Base-by-base conservation (phyloP, 2,113 vertebrate species). In the Rhizomys pruinosus region DNA sequence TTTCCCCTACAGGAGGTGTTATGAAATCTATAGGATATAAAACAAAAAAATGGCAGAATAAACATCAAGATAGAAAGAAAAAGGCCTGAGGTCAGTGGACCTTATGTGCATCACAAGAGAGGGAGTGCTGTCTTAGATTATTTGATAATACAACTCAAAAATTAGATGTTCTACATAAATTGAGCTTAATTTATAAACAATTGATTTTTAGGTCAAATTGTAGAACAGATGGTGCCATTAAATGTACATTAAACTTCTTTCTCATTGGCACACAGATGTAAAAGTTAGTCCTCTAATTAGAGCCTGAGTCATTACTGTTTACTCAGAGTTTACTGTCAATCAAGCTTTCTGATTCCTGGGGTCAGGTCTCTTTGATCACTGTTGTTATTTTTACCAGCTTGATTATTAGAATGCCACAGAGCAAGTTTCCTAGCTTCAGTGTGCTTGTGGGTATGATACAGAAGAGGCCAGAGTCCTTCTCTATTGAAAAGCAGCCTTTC, bases 181-280 rank as follows among this genome's bases (percentile, higher is more conserved):
- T 1, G 0, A 92, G 39, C 63, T 89, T 97, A 94, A 97, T 88
- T 95, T 95, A 97, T 84, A 27, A 97, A 73, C 27, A 96, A 95
- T 5, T 72, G 0, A 85, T 92, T 95, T 95, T 96, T 92, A 94
- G 71, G 72, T 91, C 90, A 85, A 25, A 85, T 25, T 95, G 88
- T 55, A 89, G 86, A 96, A 97, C 94, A 97, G 96, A 97, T 94
- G 94, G 68, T 84, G 20, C 4, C 96, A 93, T 77, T 95, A 96
- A 97, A 97, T 20, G 39, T 82, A 96, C 92, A 97, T 95, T 81
- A 96, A 95, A 94, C 19, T 71, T 94, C 27, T 44, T 92, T 97
- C 96, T 93, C 44, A 86, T 74, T 96, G 73, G 85, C 59, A 84
- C 37, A 37, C 1, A 95, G 91, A 96, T 19, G 1, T 85, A 92